Percentiles rank a stretch among this genome's conserved stretches.
These are phyloP conservation scores for Nemopilema nomurai DNA, from an alignment of 30 jellyfish, hydroid and myxozoan species.

Conservation along the genomic window DNA sequence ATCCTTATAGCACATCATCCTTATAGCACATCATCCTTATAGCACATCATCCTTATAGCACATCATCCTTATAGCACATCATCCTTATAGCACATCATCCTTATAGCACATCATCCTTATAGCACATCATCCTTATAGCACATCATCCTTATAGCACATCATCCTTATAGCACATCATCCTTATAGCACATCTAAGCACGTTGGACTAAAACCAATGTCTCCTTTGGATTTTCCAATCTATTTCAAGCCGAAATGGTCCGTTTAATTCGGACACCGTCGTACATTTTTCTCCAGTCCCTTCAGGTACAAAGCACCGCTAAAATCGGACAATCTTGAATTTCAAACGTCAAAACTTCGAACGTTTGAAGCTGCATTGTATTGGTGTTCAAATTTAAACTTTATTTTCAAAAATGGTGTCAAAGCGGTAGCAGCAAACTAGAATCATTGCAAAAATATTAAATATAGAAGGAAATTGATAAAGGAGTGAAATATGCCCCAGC, in stretches of 20 bases:
- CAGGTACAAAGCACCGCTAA: constrained; percentile 25
- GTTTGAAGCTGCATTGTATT: neutral
- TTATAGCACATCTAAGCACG: too few species aligned
- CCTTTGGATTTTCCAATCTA: neutral
- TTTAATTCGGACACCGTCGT: constrained; percentile 4
- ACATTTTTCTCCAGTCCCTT: constrained; percentile 17
- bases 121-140: too few species aligned
- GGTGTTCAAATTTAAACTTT: neutral
- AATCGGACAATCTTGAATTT: neutral
- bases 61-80: too few species aligned
- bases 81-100: too few species aligned
- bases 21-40: too few species aligned
- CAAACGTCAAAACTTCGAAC: neutral
- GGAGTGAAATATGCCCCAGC: neutral
- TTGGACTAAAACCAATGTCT: neutral
- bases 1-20: too few species aligned
- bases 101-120: too few species aligned
- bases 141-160: too few species aligned
- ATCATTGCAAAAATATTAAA: too few species aligned
- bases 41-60: too few species aligned
- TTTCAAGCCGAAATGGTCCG: constrained; percentile 27
- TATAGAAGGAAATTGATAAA: neutral
- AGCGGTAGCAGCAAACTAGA: neutral
- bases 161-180: too few species aligned
- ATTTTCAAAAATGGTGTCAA: neutral